Evolutionary conservation across 1,140 invertebrate genomes (phyloP), one percentile per base, ranked within the genome.

Genomic region (Neotoxoptera formosana): DNA sequence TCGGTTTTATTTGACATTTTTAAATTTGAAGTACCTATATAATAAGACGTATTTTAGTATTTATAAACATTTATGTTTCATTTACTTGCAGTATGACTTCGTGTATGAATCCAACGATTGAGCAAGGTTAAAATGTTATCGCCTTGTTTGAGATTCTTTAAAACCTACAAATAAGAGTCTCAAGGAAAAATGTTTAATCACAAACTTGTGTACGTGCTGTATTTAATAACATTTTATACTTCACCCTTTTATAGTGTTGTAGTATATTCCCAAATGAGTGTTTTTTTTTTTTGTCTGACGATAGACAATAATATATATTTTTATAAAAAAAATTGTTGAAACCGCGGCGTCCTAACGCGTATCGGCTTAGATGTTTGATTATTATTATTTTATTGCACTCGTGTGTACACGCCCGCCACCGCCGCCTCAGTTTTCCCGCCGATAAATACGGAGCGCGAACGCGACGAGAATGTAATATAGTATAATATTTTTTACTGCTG

Each of bases 391-490:
- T 76, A 76, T 76, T 76, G 30, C 60, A 76, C 30, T n/a, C 30
- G 30, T 17, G 60, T 76, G 60, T 34, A 76, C 30, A 17, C 25
- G 30, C 25, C 14, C 45, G 30, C 30, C 14, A 30, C 47, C 84
- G 30, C 21, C 30, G 84, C 8, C 45, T 41, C 30, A 67, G 60
- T 86, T 86, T 30, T 86, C 41, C 83, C 17, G 30, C 36, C 34
- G 89, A 60, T 91, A 91, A 48, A 91, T 91, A 11, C 45, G 56
- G 14, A 20, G 23, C 45, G 60, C 45, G 45, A 48, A 76, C 60
- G 90, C 90, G 90, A n/a, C 41, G n/a, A 34, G 60, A 91, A 91
- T 91, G 8, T 83, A 87, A 48, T 30, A 30, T 30, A 30, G n/a
- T 45, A 83, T 21, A 20, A 20, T 83, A 20, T 48, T 87, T 87